Percentiles rank a stretch among this genome's conserved stretches.
phyloP scores from a whole-genome alignment of 2,113 vertebrate species.

The Etia nguti region DNA sequence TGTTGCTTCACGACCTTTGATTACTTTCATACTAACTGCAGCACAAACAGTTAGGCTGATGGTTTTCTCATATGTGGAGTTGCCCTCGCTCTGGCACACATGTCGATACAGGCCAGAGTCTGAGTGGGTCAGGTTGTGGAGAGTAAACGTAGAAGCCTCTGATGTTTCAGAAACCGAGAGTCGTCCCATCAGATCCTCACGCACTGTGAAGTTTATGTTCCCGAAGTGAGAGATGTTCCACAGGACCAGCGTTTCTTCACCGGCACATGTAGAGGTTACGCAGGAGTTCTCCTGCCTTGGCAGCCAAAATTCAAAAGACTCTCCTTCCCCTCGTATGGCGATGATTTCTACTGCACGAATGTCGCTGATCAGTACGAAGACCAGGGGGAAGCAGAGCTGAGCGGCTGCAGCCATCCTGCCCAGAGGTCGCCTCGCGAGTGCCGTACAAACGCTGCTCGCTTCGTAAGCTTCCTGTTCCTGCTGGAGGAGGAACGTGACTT shows the following conservation, averaged over 20 bases:
- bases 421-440: background rate
- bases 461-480: background rate
- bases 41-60: background rate
- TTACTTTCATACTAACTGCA: background rate
- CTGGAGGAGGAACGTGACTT: background rate
- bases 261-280: background rate
- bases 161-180: background rate
- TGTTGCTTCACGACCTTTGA: background rate
- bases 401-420: background rate
- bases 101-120: background rate
- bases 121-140: background rate
- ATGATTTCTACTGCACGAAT: background rate
- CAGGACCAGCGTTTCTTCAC: background rate
- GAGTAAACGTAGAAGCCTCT: fast-evolving
- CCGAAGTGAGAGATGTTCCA: background rate
- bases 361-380: fast-evolving
- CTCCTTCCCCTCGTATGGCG: background rate
- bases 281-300: background rate
- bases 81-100: fast-evolving
- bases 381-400: background rate
- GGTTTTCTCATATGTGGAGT: background rate
- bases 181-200: background rate
- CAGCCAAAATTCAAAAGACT: background rate
- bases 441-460: fast-evolving
- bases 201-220: background rate